Base-by-base conservation (phyloP, 2,797 vertebrate genomes). In the Artibeus jamaicensis region DNA sequence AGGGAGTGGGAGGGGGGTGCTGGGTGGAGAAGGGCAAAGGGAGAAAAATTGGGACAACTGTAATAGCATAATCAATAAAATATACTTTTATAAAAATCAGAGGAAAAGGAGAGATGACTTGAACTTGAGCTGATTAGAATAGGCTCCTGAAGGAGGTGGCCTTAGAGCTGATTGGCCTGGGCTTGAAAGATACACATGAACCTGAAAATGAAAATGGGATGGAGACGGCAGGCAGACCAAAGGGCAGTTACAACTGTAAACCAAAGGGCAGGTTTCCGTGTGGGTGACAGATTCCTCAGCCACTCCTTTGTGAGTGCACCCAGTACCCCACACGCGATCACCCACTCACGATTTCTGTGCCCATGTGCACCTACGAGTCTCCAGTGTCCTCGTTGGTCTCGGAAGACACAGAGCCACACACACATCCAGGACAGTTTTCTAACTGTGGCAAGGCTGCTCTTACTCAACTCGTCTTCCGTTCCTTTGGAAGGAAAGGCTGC, bases 241-340 rank as follows among this genome's bases (percentile, higher is more conserved):
- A 57, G 83, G 37, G 32, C 18, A 34, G 26, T 0, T 32, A 26
- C 15, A 46, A 9, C 18, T 19, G 10, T 32, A 65, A 82, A 67
- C 4, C 53, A 24, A 57, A 88, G 50, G 24, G 26, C 68, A 53
- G 34, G n/a, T 32, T 11, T 92, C 55, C 79, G 44, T 0, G 1
- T 16, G 34, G 44, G 11, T 1, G 44, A 77, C 22, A 48, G 26
- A 0, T 39, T 73, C 50, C 79, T 76, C 2, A 15, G 67, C 19
- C 9, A 6, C 3, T 15, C 1, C n/a, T 59, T 37, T 48, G 32
- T 50, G 24, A 59, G 1, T 5, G 34, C 24, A 11, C 11, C 70
- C 50, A 10, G 46, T 42, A 15, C 44, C 18, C 0, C 10, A 24
- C 22, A 21, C 2, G 1, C 0, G 0, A 2, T 14, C 8, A 4